Base-by-base conservation (phyloP, 2,888 invertebrate genomes). In the Microctonus brassicae region DNA sequence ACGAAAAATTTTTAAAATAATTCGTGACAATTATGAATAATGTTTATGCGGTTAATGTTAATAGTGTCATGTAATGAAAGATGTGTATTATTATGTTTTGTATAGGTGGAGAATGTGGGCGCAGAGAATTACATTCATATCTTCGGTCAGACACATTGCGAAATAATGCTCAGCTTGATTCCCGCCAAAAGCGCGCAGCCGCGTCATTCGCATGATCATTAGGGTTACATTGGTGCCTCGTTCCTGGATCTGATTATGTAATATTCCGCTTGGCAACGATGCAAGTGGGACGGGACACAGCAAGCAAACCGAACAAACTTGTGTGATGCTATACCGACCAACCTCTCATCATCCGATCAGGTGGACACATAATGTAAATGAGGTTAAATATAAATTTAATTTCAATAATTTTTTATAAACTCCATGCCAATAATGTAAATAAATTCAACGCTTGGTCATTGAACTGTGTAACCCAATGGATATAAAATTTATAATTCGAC, bases 141-240 rank as follows among this genome's bases (percentile, higher is more conserved):
- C 55, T 10, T 11, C 24, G 11, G 17, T 55, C 55, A 26, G 26
- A 63, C 42, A 58, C 17, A 61, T 71, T 67, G 66, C 71, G 55
- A 71, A 71, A 71, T 29, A n/a, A n/a, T 39, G 36, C 29, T 61
- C 17, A 47, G 33, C 57, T 63, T 52, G 22, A 58, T 47, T 72
- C 34, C 47, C 47, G 61, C 61, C 57, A 62, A 67, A 72, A 63
- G 68, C 62, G 72, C 72, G 64, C 68, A 72, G 72, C 64, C 72
- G 72, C 68, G 72, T 62, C 70, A 75, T 72, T 65, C 68, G 68
- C 67, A 63, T 57, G 73, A 68, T 73, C 73, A 73, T 75, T 75
- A 75, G 72, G 73, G 67, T 73, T 75, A 75, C 55, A 65, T 62
- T 65, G 66, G 64, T 62, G 58, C 34, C 62, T 66, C 62, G 71